Conservation (phyloP, 2,797 vertebrate genomes). For the Simalia tracyae region DNA sequence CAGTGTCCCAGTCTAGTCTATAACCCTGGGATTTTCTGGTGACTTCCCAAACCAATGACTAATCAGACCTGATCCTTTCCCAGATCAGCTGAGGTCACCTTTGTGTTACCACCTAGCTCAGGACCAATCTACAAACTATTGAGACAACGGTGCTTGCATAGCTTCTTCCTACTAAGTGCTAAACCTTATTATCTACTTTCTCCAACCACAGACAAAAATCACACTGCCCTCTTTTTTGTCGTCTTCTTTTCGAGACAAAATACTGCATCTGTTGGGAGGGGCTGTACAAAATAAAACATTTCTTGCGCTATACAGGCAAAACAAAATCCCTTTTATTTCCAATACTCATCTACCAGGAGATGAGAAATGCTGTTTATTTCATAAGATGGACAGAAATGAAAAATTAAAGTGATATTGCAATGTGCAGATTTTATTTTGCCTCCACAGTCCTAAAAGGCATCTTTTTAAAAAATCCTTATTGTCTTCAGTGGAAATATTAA, state of each 20-base stretch:
- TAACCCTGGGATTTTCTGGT: not conserved
- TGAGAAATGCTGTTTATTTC: not conserved
- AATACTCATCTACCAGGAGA: not conserved
- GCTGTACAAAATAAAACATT: not conserved
- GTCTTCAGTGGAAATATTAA: slow-evolving; percentile 46
- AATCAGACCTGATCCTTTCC: not conserved
- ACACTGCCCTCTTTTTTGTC: not conserved
- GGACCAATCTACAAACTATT: not conserved
- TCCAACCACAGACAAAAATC: not conserved
- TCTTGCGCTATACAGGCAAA: not conserved
- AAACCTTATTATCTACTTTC: not conserved
- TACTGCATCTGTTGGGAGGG: not conserved
- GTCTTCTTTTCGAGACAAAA: not conserved
- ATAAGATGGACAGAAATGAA: not conserved
- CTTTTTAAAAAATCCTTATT: slow-evolving; percentile 38
- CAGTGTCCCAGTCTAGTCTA: not conserved
- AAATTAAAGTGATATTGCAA: not conserved
- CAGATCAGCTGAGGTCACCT: not conserved
- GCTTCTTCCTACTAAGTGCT: not conserved
- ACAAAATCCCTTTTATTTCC: not conserved
- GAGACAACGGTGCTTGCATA: not conserved
- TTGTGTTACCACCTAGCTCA: not conserved
- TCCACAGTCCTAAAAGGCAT: not conserved
- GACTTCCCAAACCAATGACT: not conserved
- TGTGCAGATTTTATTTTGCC: not conserved